Evolutionary conservation across 2,888 invertebrate genomes (phyloP).

Genomic region (Oxytorus armatus): DNA sequence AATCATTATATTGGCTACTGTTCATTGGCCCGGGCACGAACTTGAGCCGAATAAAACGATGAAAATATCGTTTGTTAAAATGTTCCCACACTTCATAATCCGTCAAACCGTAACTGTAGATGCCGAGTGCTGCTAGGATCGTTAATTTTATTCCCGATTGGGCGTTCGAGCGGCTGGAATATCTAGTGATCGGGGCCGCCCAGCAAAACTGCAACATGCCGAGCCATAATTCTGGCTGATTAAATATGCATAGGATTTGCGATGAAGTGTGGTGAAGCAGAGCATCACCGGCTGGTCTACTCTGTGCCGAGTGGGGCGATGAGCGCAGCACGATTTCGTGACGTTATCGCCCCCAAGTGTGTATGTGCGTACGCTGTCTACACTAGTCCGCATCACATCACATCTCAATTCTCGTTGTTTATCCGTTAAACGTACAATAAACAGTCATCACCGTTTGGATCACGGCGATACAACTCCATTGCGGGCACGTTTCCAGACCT

Average conservation of each 20-base stretch:
- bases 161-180: constrained; percentile 57
- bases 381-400: constrained; percentile 49
- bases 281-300: constrained; percentile 31
- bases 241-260: constrained; percentile 81
- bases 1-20: constrained; percentile 18
- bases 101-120: constrained; percentile 18
- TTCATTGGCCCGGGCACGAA: neutral
- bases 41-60: neutral
- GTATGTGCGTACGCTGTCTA: constrained; percentile 35
- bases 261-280: constrained; percentile 53
- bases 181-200: constrained; percentile 58
- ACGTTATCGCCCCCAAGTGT: constrained; percentile 66
- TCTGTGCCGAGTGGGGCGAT: constrained; percentile 21
- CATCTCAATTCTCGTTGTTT: constrained; percentile 75
- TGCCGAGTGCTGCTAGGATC: constrained; percentile 28
- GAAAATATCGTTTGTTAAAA: constrained; percentile 31
- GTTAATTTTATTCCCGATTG: constrained; percentile 60
- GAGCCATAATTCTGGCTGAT: constrained; percentile 81
- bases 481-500: constrained; percentile 69
- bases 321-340: constrained; percentile 75
- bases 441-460: constrained; percentile 71
- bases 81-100: constrained; percentile 29
- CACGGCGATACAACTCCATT: constrained; percentile 71
- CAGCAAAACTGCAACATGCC: constrained; percentile 79
- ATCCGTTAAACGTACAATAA: constrained; percentile 80